These are phyloP conservation scores for Zapornia atra DNA, from an alignment of 2,113 vertebrate species.

Conservation along the genomic window DNA sequence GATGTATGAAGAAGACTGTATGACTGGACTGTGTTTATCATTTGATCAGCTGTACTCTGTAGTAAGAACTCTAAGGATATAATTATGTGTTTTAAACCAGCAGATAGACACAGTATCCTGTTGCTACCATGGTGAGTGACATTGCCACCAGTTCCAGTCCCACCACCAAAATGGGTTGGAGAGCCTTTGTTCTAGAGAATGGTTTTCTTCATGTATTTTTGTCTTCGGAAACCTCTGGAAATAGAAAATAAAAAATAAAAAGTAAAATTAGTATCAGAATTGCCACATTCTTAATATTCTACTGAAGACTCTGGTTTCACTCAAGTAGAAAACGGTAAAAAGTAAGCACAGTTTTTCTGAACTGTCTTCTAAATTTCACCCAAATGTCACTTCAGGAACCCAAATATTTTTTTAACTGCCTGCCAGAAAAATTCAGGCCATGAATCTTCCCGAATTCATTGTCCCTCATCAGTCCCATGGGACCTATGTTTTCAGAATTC, in stretches of 20 bases:
- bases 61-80: not conserved
- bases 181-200: rapidly evolving
- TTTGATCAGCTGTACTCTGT: not conserved
- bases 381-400: not conserved
- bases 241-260: not conserved
- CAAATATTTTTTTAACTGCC: not conserved
- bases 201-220: not conserved
- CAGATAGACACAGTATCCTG: not conserved
- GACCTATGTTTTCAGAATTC: not conserved
- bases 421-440: not conserved
- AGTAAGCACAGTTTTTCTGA: not conserved
- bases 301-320: not conserved
- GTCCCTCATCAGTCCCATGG: not conserved
- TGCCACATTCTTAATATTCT: not conserved
- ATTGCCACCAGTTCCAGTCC: not conserved
- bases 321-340: not conserved
- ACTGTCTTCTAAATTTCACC: not conserved
- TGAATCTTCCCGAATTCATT: not conserved
- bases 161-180: not conserved
- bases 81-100: not conserved
- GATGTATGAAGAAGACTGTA: not conserved
- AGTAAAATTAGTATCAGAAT: rapidly evolving
- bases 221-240: not conserved
- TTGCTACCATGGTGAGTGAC: rapidly evolving
- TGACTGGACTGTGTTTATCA: not conserved